phyloP scores from a whole-genome alignment of 2,797 vertebrate genomes.

The Platyrinchus mystaceus region DNA sequence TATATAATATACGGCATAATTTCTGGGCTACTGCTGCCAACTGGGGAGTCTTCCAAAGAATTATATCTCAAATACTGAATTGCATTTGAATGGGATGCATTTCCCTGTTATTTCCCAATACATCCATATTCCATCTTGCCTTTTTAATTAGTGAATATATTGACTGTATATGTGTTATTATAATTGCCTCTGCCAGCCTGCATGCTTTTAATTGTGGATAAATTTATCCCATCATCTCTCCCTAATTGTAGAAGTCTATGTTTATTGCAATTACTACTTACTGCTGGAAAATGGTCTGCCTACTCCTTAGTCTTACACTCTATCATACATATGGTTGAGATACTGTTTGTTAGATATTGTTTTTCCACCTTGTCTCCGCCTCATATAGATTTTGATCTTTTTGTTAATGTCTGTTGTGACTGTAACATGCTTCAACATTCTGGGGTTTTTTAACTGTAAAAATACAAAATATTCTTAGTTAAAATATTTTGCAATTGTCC shows the following conservation, averaged over 20 bases:
- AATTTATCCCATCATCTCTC: conserved; percentile 38
- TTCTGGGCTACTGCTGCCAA: conserved; percentile 50
- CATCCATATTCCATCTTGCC: conserved; percentile 43
- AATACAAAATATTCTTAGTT: background rate
- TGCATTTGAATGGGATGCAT: conserved; percentile 37
- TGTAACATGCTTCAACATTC: background rate
- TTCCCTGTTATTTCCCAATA: conserved; percentile 55
- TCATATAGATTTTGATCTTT: background rate
- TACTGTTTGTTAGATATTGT: background rate
- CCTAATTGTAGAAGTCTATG: conserved; percentile 32
- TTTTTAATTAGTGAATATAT: conserved; percentile 65
- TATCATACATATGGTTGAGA: background rate
- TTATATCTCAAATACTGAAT: conserved; percentile 38
- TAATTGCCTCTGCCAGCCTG: conserved; percentile 25
- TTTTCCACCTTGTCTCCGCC: background rate
- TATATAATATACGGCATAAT: conserved; percentile 38
- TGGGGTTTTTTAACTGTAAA: background rate
- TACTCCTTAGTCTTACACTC: background rate
- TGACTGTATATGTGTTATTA: conserved; percentile 54
- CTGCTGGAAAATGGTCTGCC: conserved; percentile 6
- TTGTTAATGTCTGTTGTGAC: background rate
- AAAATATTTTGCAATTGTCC: background rate
- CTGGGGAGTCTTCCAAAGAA: conserved; percentile 44
- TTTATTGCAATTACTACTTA: conserved; percentile 38
- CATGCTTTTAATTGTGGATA: conserved; percentile 50